Base-by-base conservation (phyloP, 2,888 invertebrate genomes). In the Drosophila helvetica region DNA sequence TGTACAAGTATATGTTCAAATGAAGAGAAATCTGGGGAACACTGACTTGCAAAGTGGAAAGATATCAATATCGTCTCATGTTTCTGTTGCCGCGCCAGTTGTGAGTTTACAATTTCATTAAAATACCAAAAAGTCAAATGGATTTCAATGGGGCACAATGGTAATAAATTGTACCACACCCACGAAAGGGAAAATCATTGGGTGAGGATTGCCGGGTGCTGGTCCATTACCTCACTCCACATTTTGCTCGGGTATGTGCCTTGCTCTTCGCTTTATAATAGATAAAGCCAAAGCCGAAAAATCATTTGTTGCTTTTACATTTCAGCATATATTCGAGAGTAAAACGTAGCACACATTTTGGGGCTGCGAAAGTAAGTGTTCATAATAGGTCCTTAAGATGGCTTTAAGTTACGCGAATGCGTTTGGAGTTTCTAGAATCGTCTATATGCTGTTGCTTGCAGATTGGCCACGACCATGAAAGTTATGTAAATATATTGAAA, bases 51-150 rank as follows among this genome's bases (percentile, higher is more conserved):
- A 27, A 19, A 46, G 50, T 19, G 46, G 18, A 19, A 51, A 50
- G 19, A 62, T 66, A 51, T 74, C 62, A 74, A 74, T 67, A 55
- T 56, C 60, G 62, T 50, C 65, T 54, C 78, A 66, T 78, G 61
- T 70, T 78, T 61, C 51, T 30, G 46, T 27, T 75, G 60, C 58
- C 53, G 61, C 77, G 62, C 60, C 68, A 75, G 47, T 50, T 65
- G 67, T 30, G 55, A 58, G 59, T 62, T 55, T 58, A 72, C 75
- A 77, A 75, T 79, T 72, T 70, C 68, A 75, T 82, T 79, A 79
- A 77, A 75, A 75, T 66, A 45, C 58, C 59, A 56, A 54, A 69
- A 22, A 65, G 53, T 58, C 30, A 54, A 69, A 60, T 55, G 53
- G 68, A 62, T 66, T 79, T 79, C 66, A 50, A 56, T 57, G 63